Conservation (phyloP, 2,797 vertebrate species). For the Periparus ater region DNA sequence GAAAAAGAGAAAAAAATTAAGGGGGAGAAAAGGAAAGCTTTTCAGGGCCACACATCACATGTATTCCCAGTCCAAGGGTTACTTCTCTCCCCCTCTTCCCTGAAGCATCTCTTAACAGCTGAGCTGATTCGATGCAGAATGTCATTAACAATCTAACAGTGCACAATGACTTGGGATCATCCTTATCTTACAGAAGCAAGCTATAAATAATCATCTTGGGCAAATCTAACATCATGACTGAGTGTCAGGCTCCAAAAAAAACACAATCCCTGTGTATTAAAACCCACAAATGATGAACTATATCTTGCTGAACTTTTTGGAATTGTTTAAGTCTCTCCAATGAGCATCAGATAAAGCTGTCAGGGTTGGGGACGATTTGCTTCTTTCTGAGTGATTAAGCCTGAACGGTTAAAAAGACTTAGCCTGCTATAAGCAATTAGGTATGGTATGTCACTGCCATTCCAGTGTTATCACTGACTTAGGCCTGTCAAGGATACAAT, state of each 20-base stretch:
- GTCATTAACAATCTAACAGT: conserved; percentile 4
- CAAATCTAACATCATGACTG: neutral
- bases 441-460: neutral
- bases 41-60: neutral
- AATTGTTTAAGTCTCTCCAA: neutral
- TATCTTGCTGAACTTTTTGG: neutral
- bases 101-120: conserved; percentile 20
- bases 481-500: neutral
- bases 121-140: neutral
- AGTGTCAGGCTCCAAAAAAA: neutral
- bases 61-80: neutral
- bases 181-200: conserved; percentile 10
- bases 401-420: neutral
- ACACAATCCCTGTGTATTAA: neutral
- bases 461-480: neutral
- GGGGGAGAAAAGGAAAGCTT: neutral
- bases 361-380: neutral
- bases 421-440: neutral
- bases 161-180: neutral
- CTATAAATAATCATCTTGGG: conserved; percentile 17
- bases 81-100: conserved; percentile 4
- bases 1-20: neutral
- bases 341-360: neutral
- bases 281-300: neutral
- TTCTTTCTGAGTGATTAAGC: neutral